Evolutionary conservation across 2,113 vertebrate genomes (phyloP), one percentile per base, ranked within the genome.

Genomic region (Dascyllus trimaculatus): DNA sequence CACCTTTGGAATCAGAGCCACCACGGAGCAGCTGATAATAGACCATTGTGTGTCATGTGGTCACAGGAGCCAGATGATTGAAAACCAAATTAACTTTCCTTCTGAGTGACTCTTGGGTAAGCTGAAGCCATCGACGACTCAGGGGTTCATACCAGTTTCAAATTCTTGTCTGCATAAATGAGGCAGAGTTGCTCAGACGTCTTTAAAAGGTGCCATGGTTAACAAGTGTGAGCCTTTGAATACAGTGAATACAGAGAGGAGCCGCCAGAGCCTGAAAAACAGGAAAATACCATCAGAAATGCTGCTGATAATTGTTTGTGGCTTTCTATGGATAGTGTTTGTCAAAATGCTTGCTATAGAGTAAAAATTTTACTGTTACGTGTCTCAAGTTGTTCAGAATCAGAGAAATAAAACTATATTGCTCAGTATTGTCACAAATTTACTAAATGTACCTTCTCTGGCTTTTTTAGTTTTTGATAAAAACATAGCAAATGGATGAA

Each of bases 1-100:
- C 70, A 46, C 74, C 69, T 71, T 54, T 66, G 46, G 52, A 82
- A 78, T 80, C 63, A 80, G 81, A 72, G 70, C 24, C 21, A 75
- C 74, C 65, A 35, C 75, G 81, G 75, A 83, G 84, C 57, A 77
- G 76, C 82, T 75, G 74, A 89, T 88, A 82, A 89, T 78, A 51
- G 64, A 32, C 61, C 73, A 80, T 84, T 90, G 84, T 89, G 66
- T 68, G 26, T 21, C 38, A 77, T 58, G 60, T 52, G 66, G 73
- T 85, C 79, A 68, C 65, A 48, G 59, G 51, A 81, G 72, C 78
- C 81, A 68, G 65, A 75, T 85, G 83, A 90, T 75, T 87, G 81
- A 80, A 83, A 89, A 89, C 78, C 75, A 87, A 91, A 91, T 93
- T 64, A 91, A 85, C 82, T 88, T 90, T 89, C 79, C 84, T 64